A percentile compares a stretch with the other conserved stretches of the same genome.
Evolutionary conservation across 1,140 invertebrate species (phyloP).

Genomic region (Maniola jurtina): DNA sequence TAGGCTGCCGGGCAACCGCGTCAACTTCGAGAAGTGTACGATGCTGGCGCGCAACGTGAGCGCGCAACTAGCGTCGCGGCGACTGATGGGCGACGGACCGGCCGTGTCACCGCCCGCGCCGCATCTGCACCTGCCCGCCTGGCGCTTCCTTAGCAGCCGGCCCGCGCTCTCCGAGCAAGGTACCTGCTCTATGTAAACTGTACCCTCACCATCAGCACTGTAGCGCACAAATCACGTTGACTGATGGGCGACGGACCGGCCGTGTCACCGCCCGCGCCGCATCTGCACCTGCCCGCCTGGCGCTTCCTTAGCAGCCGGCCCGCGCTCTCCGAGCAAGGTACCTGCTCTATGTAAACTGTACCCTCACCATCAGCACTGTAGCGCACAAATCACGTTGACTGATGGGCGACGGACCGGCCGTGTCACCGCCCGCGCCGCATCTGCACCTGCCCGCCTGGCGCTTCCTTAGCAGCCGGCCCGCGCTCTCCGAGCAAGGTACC

Average conservation of each 20-base stretch:
- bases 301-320: conserved; percentile 62
- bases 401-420: too few relatives aligned
- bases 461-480: too few relatives aligned
- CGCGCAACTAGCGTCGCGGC: conserved; percentile 59
- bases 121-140: conserved; percentile 46
- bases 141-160: conserved; percentile 62
- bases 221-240: too few relatives aligned
- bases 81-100: conserved; percentile 48
- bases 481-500: too few relatives aligned
- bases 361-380: neutral
- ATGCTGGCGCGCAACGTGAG: conserved; percentile 63
- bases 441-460: too few relatives aligned
- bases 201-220: neutral
- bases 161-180: conserved; percentile 65
- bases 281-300: conserved; percentile 51
- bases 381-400: too few relatives aligned
- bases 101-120: conserved; percentile 35
- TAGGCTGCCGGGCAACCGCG: conserved; percentile 57
- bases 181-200: conserved; percentile 17
- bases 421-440: too few relatives aligned
- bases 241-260: too few relatives aligned
- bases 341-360: neutral
- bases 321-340: conserved; percentile 66
- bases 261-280: neutral
- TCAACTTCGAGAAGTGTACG: conserved; percentile 72